These are phyloP conservation scores for Coronaproctus castanopsis DNA, from an alignment of 2,888 invertebrate genomes.

Conservation along the genomic window DNA sequence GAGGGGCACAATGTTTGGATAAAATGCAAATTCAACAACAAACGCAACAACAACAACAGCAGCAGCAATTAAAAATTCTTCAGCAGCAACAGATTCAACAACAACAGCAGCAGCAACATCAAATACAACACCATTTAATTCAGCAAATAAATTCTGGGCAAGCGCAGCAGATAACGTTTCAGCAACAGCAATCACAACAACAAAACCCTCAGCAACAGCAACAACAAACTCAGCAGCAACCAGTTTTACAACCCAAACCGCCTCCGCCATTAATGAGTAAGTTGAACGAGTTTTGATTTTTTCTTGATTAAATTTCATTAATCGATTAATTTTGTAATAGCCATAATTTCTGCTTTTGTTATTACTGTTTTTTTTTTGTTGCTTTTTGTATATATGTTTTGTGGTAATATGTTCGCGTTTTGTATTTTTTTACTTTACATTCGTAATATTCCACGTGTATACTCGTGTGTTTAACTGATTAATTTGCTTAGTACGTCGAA, in stretches of 20 bases:
- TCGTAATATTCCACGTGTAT: too few species aligned
- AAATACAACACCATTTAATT: conserved; percentile 20
- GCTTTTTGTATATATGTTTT: too few species aligned
- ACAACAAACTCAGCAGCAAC: conserved; percentile 24
- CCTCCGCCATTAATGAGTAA: conserved; percentile 1
- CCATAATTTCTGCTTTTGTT: too few species aligned
- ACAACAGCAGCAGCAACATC: conserved; percentile 22
- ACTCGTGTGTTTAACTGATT: too few species aligned
- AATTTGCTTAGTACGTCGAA: too few species aligned
- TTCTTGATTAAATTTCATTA: too few species aligned
- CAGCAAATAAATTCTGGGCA: conserved; percentile 19
- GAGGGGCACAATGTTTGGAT: too few species aligned
- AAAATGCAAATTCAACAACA: conserved; percentile 26
- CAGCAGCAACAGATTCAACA: conserved; percentile 31
- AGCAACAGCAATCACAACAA: conserved; percentile 26
- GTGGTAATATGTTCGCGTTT: too few species aligned
- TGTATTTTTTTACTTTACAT: too few species aligned
- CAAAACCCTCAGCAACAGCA: conserved; percentile 21
- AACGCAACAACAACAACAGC: conserved; percentile 19
- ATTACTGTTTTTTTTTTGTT: too few species aligned
- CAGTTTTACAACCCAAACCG: conserved; percentile 9
- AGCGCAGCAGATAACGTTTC: conserved; percentile 22
- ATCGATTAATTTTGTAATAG: too few species aligned
- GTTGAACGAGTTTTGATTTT: too few species aligned
- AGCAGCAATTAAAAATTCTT: conserved; percentile 22